A percentile compares a stretch with the other conserved stretches of the same genome.
Conservation (phyloP, 1,140 invertebrate genomes). For the Doryteuthis pealeii region DNA sequence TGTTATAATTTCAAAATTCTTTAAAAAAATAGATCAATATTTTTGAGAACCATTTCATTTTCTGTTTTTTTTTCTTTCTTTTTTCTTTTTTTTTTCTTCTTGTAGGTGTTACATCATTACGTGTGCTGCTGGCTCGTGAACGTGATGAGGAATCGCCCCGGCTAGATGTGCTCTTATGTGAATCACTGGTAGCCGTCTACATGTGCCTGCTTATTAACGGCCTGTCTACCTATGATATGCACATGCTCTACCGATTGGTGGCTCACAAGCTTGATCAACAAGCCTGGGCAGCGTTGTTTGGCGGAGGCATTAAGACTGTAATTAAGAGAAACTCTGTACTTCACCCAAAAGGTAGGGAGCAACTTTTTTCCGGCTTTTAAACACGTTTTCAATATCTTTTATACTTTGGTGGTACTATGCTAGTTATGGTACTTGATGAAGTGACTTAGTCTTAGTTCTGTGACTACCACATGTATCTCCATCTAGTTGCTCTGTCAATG, state of each 20-base stretch:
- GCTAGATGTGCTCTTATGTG: slow-evolving; percentile 86
- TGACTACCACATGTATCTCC: no score
- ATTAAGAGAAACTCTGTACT: slow-evolving; percentile 57
- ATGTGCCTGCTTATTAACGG: slow-evolving; percentile 91
- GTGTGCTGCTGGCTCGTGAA: slow-evolving; percentile 84
- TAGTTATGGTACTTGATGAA: no score
- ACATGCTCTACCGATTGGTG: slow-evolving; percentile 83
- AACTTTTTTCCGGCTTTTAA: no score
- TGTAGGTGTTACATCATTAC: slow-evolving; percentile 82
- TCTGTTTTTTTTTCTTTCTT: no score
- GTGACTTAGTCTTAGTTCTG: no score
- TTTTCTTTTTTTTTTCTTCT: slow-evolving; percentile 12
- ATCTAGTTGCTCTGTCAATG: no score
- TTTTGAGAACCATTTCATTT: no score
- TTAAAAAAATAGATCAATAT: no score
- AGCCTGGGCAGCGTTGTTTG: slow-evolving; percentile 87
- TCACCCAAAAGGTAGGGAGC: neutral
- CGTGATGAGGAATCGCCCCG: slow-evolving; percentile 96
- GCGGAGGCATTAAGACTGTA: slow-evolving; percentile 87
- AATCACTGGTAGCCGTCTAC: slow-evolving; percentile 90
- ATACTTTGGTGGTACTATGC: no score
- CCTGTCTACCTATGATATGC: slow-evolving; percentile 89
- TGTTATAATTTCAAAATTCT: no score
- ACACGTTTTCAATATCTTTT: no score
- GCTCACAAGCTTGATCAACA: slow-evolving; percentile 79